phyloP scores from a whole-genome alignment of 2,888 invertebrate genomes.

The Spisula solida region DNA sequence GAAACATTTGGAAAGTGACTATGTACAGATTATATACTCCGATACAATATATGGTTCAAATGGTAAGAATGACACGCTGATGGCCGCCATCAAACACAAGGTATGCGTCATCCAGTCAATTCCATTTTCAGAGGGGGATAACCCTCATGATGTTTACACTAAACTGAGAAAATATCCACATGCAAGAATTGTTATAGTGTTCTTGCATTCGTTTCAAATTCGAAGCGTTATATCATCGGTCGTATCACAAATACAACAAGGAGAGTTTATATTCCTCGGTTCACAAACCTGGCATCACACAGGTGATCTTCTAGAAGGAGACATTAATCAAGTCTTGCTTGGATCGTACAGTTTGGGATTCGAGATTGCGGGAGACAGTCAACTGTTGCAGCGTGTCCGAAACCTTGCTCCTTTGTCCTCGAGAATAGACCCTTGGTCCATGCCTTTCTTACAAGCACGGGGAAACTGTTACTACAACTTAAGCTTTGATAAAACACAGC shows the following conservation, averaged over 20 bases:
- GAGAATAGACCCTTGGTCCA: slow-evolving; percentile 51
- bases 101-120: slow-evolving; percentile 65
- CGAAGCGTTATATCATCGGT: slow-evolving; percentile 39
- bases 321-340: slow-evolving; percentile 37
- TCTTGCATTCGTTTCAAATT: slow-evolving; percentile 58
- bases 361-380: slow-evolving; percentile 45
- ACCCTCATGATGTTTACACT: slow-evolving; percentile 34
- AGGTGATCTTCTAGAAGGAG: slow-evolving; percentile 32
- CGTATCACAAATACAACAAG: slow-evolving; percentile 33
- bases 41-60: slow-evolving; percentile 67
- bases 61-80: slow-evolving; percentile 47
- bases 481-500: slow-evolving; percentile 56
- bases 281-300: slow-evolving; percentile 68
- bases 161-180: slow-evolving; percentile 50
- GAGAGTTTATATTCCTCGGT: slow-evolving; percentile 72
- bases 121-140: slow-evolving; percentile 44
- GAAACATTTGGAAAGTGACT: slow-evolving; percentile 51
- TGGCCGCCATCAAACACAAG: slow-evolving; percentile 15
- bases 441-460: slow-evolving; percentile 44
- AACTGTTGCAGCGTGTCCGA: slow-evolving; percentile 36
- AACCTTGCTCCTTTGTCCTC: slow-evolving; percentile 19
- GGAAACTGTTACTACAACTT: slow-evolving; percentile 49
- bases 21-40: slow-evolving; percentile 70
- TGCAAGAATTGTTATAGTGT: slow-evolving; percentile 69
- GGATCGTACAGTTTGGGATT: slow-evolving; percentile 58